These are phyloP conservation scores for Cyprinodon diabolis DNA, from an alignment of 2,797 vertebrate genomes.

Conservation along the genomic window DNA sequence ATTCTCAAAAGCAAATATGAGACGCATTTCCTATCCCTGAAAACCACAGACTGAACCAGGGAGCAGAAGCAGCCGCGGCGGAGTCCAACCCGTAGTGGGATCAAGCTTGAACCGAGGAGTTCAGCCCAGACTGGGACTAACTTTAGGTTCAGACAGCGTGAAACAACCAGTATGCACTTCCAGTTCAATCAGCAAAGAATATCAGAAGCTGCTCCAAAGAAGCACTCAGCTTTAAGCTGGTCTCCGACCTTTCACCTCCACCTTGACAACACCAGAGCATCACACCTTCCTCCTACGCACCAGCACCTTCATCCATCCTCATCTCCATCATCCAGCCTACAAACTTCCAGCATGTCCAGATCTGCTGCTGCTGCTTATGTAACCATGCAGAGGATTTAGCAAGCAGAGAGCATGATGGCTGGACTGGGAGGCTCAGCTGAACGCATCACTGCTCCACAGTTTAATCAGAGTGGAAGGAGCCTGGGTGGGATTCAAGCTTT, in stretches of 20 bases:
- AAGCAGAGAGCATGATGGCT: constrained; percentile 31
- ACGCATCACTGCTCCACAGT: constrained; percentile 5
- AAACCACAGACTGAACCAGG: too few species aligned
- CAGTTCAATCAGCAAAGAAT: too few species aligned
- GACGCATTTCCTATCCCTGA: too few species aligned
- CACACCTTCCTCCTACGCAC: constrained; percentile 42
- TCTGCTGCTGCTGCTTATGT: constrained; percentile 64
- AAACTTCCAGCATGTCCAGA: constrained; percentile 68
- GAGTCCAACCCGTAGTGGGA: too few species aligned
- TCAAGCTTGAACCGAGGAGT: too few species aligned
- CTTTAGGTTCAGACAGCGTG: too few species aligned
- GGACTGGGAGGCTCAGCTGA: constrained; percentile 22
- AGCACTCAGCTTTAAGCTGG: not conserved
- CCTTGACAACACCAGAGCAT: not conserved
- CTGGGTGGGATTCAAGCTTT: not conserved
- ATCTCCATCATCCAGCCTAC: constrained; percentile 46
- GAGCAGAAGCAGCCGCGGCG: too few species aligned
- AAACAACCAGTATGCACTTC: too few species aligned
- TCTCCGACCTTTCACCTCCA: not conserved
- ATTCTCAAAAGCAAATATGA: too few species aligned
- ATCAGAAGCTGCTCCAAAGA: not conserved
- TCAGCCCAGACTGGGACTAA: too few species aligned
- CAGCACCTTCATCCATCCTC: constrained; percentile 6
- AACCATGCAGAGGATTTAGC: constrained; percentile 67
- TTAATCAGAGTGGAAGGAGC: not conserved